These are phyloP conservation scores for Orthonychiurus folsomi DNA, from an alignment of 2,888 invertebrate species.

Conservation along the genomic window DNA sequence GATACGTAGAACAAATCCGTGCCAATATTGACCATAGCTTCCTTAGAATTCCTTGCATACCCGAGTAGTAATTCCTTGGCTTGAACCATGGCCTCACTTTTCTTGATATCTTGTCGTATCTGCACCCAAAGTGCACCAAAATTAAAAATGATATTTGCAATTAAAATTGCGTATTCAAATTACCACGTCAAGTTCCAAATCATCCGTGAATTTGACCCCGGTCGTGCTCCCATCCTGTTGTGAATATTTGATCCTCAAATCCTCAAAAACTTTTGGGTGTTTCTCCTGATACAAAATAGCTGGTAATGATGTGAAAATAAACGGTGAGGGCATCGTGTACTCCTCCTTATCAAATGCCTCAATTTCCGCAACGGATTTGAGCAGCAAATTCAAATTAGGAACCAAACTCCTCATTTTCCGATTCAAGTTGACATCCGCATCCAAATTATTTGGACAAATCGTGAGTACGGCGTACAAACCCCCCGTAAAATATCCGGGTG, in stretches of 20 bases:
- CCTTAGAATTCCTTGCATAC: neutral
- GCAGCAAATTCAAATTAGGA: constrained; percentile 22
- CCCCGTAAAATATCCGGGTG: constrained; percentile 37
- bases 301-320: constrained; percentile 28
- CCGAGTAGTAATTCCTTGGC: constrained; percentile 11
- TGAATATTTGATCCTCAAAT: neutral
- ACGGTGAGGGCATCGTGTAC: constrained; percentile 18
- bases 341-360: constrained; percentile 22
- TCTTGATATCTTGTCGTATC: constrained; percentile 10
- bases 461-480: constrained; percentile 31
- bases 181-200: neutral
- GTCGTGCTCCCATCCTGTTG: neutral
- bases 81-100: constrained; percentile 13
- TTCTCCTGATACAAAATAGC: constrained; percentile 34
- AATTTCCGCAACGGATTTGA: constrained; percentile 29
- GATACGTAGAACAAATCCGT: constrained; percentile 14
- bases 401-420: constrained; percentile 15
- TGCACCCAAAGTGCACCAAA: neutral
- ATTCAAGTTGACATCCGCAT: neutral
- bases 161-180: neutral
- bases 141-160: neutral
- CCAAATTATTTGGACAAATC: constrained; percentile 8
- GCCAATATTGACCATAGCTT: constrained; percentile 11
- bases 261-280: constrained; percentile 22
- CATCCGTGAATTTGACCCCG: neutral